Evolutionary conservation across 2,888 invertebrate genomes (phyloP).

Genomic region (Ctena decussata): DNA sequence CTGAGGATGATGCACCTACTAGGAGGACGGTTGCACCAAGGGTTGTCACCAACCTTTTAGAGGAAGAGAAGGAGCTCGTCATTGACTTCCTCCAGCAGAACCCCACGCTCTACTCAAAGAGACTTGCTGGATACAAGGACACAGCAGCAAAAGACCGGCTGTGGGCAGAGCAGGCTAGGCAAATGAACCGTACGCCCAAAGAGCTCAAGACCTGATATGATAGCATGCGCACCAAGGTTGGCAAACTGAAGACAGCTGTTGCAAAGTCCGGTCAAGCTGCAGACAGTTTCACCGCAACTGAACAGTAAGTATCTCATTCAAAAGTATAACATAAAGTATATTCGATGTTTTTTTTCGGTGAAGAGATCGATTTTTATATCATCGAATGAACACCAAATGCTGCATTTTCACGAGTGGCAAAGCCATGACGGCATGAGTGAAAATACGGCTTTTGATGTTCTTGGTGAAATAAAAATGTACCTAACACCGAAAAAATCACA

Average conservation of each 20-base stretch:
- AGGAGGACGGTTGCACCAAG: conserved; percentile 16
- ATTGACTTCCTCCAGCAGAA: conserved; percentile 25
- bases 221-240: conserved; percentile 21
- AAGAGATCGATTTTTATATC: too few relatives aligned
- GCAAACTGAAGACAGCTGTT: conserved; percentile 19
- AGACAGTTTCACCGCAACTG: not conserved
- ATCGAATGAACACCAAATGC: too few relatives aligned
- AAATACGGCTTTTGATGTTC: too few relatives aligned
- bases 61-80: conserved; percentile 19
- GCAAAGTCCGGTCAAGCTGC: too few relatives aligned
- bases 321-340: not conserved
- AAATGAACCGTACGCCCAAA: conserved; percentile 5
- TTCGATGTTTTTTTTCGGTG: too few relatives aligned
- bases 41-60: conserved; percentile 12
- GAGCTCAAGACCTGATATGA: conserved; percentile 20
- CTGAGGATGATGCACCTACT: not conserved
- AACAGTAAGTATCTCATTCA: not conserved
- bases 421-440: too few relatives aligned
- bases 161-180: conserved; percentile 18
- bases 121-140: conserved; percentile 37
- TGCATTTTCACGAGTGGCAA: too few relatives aligned
- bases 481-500: too few relatives aligned
- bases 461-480: too few relatives aligned
- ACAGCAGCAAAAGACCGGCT: conserved; percentile 23
- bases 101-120: conserved; percentile 29